Percentiles rank a stretch among this genome's conserved stretches.
phyloP scores from a whole-genome alignment of 2,113 vertebrate species.

The Monarcha castaneiventris region DNA sequence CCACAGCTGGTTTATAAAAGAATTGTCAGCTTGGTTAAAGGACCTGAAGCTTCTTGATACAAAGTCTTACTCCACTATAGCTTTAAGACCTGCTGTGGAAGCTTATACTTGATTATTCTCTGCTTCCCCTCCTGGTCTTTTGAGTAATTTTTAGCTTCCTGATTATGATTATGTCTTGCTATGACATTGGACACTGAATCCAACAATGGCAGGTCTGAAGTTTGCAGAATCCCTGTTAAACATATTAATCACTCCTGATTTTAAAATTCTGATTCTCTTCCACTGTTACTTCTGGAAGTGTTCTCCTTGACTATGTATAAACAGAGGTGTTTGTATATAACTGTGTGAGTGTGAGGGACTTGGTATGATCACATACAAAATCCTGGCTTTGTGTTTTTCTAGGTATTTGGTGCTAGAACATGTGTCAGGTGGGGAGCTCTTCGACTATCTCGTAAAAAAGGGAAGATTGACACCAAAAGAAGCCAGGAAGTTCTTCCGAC shows the following conservation, averaged over 20 bases:
- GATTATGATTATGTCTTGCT: neutral
- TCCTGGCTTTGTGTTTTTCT: constrained; percentile 9
- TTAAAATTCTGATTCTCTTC: neutral
- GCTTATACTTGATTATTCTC: neutral
- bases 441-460: constrained; percentile 99
- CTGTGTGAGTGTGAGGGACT: neutral
- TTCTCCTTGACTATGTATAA: neutral
- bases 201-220: neutral
- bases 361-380: neutral
- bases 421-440: constrained; percentile 96
- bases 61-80: neutral
- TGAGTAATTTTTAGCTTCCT: neutral
- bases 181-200: neutral
- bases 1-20: neutral
- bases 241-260: neutral
- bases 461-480: constrained; percentile 97
- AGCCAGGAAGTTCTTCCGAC: constrained; percentile 98
- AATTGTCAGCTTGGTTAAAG: neutral
- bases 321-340: neutral
- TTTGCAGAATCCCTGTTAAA: neutral
- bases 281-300: neutral
- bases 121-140: neutral
- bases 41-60: neutral
- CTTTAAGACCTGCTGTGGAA: neutral
- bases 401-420: constrained; percentile 99